Evolutionary conservation across 2,888 invertebrate species (phyloP), one percentile per base, ranked within the genome.

Genomic region (Linnaemya vulpina): DNA sequence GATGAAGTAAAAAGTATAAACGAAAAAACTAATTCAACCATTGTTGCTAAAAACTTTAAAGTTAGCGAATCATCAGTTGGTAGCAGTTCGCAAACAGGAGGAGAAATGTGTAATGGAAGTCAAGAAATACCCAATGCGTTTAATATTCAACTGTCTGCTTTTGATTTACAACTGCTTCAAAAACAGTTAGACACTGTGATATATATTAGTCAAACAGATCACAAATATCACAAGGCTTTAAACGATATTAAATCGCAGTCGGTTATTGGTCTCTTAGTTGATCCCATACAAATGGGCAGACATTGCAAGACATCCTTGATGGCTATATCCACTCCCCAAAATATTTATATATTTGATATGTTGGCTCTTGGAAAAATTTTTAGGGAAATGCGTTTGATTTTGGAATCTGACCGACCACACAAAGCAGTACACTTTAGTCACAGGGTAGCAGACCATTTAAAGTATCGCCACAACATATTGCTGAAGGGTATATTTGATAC

Each of bases 311-410:
- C 89, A 2, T 86, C 88, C 0, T 17, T 90, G 11, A 46, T 90
- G 7, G 87, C 87, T 1, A 40, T 89, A 4, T 87, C 87, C 13
- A 89, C 90, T 4, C 49, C 77, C 5, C 79, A 87, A 8, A 83
- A 86, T 20, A 87, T 89, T 7, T 90, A 89, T 82, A 87, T 90
- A 35, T 89, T 90, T 76, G 90, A 90, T 83, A 87, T 90, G 8
- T 38, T 88, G 13, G 87, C 70, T 10, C 70, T 90, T 53, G 89
- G 89, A 8, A 87, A 84, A 68, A 77, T 90, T 9, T 89, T 88
- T 53, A 87, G 87, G 17, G 90, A 89, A 65, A 62, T 90, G 0
- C 88, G 87, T 60, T 71, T 80, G 5, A 83, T 90, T 20, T 78
- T 90, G 0, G 87, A 89, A 78, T 83, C 89, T 0, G 86, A 87